phyloP scores from a whole-genome alignment of 2,797 vertebrate genomes.

The Ptychobarbus kaznakovi region DNA sequence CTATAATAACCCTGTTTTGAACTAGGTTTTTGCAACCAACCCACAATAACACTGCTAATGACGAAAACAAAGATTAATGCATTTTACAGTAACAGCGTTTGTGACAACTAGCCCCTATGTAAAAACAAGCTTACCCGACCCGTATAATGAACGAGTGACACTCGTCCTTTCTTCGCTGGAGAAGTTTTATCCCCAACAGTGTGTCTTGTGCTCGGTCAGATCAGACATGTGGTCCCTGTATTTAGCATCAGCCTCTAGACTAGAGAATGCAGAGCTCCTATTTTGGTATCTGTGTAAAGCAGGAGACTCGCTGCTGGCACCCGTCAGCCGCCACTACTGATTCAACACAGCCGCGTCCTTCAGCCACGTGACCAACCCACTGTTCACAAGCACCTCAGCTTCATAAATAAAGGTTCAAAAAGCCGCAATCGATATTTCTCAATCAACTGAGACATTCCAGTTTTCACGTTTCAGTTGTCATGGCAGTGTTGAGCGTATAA shows the following conservation, averaged over 20 bases:
- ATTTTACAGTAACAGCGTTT: not conserved
- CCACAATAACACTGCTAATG: not conserved
- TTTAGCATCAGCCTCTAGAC: slow-evolving; percentile 70
- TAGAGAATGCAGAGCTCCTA: slow-evolving; percentile 73
- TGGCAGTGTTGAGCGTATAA: slow-evolving; percentile 72
- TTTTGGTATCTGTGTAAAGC: slow-evolving; percentile 80
- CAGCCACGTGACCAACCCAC: slow-evolving; percentile 12
- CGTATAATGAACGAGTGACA: not conserved
- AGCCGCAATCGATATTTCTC: slow-evolving; percentile 22
- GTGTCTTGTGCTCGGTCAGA: slow-evolving; percentile 12
- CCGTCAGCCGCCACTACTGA: slow-evolving; percentile 55
- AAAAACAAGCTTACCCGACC: slow-evolving; percentile 46
- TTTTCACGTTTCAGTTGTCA: slow-evolving; percentile 66
- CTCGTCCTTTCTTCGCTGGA: not conserved
- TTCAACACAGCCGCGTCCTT: slow-evolving; percentile 54
- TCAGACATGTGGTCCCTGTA: slow-evolving; percentile 66
- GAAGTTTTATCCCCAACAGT: slow-evolving; percentile 13
- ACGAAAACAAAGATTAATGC: not conserved
- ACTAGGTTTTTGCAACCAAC: not conserved
- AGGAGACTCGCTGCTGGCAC: slow-evolving; percentile 64
- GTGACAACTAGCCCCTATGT: slow-evolving; percentile 21
- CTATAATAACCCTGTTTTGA: not conserved
- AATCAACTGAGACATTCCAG: not conserved
- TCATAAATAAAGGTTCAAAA: slow-evolving; percentile 15
- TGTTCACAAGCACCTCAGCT: not conserved